A percentile compares a stretch with the other conserved stretches of the same genome.
Conservation (phyloP, 2,113 vertebrate genomes). For the Trichomycterus rosablanca region DNA sequence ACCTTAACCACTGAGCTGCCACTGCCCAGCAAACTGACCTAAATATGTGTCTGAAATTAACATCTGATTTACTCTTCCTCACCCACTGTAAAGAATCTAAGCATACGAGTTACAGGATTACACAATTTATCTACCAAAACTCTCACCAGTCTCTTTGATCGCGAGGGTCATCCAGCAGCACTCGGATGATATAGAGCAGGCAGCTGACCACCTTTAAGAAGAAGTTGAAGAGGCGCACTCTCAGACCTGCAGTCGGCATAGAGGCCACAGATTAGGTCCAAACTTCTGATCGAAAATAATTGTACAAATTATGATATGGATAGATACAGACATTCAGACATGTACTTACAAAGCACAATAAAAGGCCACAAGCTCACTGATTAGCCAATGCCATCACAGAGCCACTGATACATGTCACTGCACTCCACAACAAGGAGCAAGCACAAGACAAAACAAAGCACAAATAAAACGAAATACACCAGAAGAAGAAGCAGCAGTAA, state of each 20-base stretch:
- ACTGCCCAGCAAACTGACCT: too few relatives aligned
- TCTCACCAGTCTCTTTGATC: constrained; percentile 70
- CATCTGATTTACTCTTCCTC: too few relatives aligned
- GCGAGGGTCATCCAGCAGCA: constrained; percentile 73
- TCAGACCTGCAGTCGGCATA: constrained; percentile 62
- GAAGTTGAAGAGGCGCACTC: constrained; percentile 80
- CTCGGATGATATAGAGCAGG: constrained; percentile 77
- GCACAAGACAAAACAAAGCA: constrained; percentile 3
- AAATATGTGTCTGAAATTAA: too few relatives aligned
- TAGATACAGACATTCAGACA: not conserved
- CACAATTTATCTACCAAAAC: too few relatives aligned
- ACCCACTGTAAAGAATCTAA: too few relatives aligned
- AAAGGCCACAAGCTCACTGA: constrained; percentile 24
- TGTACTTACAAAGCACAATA: constrained; percentile 31
- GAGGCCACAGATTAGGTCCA: too few relatives aligned
- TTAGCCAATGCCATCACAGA: too few relatives aligned
- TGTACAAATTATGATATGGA: too few relatives aligned
- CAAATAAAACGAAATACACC: not conserved
- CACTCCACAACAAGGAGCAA: constrained; percentile 26
- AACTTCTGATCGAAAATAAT: too few relatives aligned
- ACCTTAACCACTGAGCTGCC: too few relatives aligned
- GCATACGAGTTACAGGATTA: too few relatives aligned
- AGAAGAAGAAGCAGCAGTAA: not conserved
- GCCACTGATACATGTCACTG: constrained; percentile 26
- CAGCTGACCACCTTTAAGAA: constrained; percentile 78